Evolutionary conservation across 1,140 invertebrate species (phyloP).

Genomic region (Acyrthosiphon pisum): DNA sequence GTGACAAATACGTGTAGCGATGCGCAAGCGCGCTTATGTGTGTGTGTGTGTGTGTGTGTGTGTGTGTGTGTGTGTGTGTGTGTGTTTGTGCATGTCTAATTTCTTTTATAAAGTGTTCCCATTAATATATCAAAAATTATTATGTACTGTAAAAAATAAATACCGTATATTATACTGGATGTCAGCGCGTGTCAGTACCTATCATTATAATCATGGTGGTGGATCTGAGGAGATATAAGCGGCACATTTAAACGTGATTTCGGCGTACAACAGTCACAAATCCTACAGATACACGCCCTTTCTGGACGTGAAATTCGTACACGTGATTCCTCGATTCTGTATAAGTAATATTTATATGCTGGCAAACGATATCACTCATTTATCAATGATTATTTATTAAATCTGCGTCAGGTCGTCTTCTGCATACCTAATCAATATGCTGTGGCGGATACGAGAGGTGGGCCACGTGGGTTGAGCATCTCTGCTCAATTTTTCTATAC

Average conservation of each 20-base stretch:
- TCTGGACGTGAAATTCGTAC: too few relatives aligned
- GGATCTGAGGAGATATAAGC: background rate
- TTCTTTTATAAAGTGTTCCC: background rate
- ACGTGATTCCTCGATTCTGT: too few relatives aligned
- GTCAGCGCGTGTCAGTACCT: background rate
- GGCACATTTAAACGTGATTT: background rate
- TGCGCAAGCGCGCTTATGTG: background rate
- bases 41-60: background rate
- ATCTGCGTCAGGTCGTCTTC: too few relatives aligned
- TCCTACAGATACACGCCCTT: too few relatives aligned
- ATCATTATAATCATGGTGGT: background rate
- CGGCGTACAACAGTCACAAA: too few relatives aligned
- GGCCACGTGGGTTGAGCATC: too few relatives aligned
- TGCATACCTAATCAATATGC: background rate
- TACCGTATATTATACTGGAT: background rate
- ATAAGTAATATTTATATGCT: too few relatives aligned
- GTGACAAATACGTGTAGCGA: conserved; percentile 25
- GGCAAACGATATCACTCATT: too few relatives aligned
- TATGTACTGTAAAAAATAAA: background rate
- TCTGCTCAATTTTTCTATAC: background rate
- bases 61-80: too few relatives aligned
- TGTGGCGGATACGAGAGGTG: background rate
- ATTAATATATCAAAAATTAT: background rate
- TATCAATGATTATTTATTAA: too few relatives aligned
- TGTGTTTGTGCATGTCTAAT: background rate